Conservation (phyloP, 1,140 invertebrate species). For the Eumeta japonica region DNA sequence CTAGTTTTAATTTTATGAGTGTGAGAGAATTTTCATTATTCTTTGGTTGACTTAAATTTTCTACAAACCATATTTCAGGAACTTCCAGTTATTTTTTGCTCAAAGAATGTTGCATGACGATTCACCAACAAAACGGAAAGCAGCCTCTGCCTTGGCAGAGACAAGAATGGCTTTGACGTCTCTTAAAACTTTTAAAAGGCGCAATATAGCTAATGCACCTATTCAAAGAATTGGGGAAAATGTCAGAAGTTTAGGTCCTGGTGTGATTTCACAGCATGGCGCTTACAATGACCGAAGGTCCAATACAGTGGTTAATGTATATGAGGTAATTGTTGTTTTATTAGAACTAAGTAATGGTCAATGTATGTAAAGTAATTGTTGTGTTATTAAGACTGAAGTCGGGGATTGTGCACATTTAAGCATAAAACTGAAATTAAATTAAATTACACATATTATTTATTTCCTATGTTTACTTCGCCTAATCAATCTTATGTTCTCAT, state of each 20-base stretch:
- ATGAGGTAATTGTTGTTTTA: slow-evolving; percentile 35
- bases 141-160: slow-evolving; percentile 60
- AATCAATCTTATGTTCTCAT: too few relatives aligned
- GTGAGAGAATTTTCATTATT: not conserved
- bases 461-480: too few relatives aligned
- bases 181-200: slow-evolving; percentile 62
- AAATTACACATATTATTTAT: too few relatives aligned
- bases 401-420: too few relatives aligned
- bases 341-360: too few relatives aligned
- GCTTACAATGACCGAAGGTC: slow-evolving; percentile 27
- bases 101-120: slow-evolving; percentile 62
- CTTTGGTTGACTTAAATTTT: slow-evolving; percentile 3
- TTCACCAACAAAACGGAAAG: slow-evolving; percentile 58
- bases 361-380: too few relatives aligned
- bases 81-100: slow-evolving; percentile 64
- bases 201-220: slow-evolving; percentile 49
- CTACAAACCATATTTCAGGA: slow-evolving; percentile 33
- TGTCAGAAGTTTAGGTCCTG: slow-evolving; percentile 32
- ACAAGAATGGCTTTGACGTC: slow-evolving; percentile 72
- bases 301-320: slow-evolving; percentile 51
- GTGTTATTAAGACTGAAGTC: too few relatives aligned
- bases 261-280: slow-evolving; percentile 38
- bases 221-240: slow-evolving; percentile 49
- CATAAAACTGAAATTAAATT: too few relatives aligned
- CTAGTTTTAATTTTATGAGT: not conserved